phyloP scores from a whole-genome alignment of 1,140 invertebrate genomes.

The Chrysomallon squamiferum region DNA sequence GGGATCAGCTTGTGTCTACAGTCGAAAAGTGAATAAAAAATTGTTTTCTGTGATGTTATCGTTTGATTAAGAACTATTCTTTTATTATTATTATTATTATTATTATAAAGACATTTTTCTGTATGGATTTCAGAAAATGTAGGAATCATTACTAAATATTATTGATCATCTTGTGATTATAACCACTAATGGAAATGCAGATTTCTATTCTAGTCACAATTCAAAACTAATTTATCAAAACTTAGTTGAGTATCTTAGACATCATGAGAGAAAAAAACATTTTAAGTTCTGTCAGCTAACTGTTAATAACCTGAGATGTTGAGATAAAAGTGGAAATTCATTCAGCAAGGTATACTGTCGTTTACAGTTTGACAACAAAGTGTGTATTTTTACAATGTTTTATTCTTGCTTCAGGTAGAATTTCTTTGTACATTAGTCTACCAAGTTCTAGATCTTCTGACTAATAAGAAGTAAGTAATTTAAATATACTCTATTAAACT shows the following conservation, averaged over 20 bases:
- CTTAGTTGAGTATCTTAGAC: too few relatives aligned
- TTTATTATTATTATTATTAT: not conserved
- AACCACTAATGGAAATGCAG: not conserved
- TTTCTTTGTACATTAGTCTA: constrained; percentile 63
- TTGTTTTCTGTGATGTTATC: not conserved
- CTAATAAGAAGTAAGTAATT: constrained; percentile 55
- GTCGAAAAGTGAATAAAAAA: constrained; percentile 61
- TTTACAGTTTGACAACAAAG: too few relatives aligned
- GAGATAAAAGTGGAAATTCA: too few relatives aligned
- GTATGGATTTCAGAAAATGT: not conserved
- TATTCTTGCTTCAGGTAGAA: too few relatives aligned
- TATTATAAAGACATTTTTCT: too few relatives aligned
- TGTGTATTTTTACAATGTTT: too few relatives aligned
- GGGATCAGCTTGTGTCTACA: constrained; percentile 66
- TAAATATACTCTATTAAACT: too few relatives aligned
- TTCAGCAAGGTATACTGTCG: too few relatives aligned
- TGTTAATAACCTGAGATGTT: too few relatives aligned
- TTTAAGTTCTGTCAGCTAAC: too few relatives aligned
- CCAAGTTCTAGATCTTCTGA: constrained; percentile 62
- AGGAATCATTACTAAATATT: not conserved
- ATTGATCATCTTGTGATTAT: not conserved
- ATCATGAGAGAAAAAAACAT: too few relatives aligned
- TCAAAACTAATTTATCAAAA: too few relatives aligned
- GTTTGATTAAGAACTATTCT: not conserved
- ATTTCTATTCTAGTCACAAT: not conserved